A percentile compares a stretch with the other conserved stretches of the same genome.
Conservation (phyloP, 1,140 invertebrate species). For the Lutraria rhynchaena region DNA sequence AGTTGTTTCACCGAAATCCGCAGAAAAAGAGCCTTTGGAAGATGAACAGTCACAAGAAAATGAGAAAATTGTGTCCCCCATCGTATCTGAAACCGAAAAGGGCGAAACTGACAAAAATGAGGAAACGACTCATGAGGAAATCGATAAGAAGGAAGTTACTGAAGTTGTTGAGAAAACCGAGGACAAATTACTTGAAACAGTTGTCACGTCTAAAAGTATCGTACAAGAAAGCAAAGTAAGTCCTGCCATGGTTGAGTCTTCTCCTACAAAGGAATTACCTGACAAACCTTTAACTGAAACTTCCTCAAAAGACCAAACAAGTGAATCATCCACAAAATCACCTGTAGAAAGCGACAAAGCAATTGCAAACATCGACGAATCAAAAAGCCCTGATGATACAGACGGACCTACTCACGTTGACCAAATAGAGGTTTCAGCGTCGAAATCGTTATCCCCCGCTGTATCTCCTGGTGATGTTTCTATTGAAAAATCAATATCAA, state of each 20-base stretch:
- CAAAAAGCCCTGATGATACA: neutral
- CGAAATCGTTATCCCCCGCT: neutral
- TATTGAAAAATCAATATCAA: neutral
- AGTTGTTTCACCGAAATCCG: neutral
- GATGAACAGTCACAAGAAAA: neutral
- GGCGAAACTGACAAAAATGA: neutral
- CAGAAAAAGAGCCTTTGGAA: conserved; percentile 6
- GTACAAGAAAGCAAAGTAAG: conserved; percentile 6
- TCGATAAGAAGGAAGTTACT: conserved; percentile 4
- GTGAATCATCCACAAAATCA: neutral
- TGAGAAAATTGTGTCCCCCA: neutral
- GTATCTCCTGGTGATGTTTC: conserved; percentile 6
- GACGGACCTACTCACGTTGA: neutral
- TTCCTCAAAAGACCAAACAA: conserved; percentile 6
- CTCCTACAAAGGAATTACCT: conserved; percentile 29
- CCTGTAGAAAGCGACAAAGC: conserved; percentile 1
- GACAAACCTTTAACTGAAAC: conserved; percentile 10
- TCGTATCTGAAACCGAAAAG: neutral
- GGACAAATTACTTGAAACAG: conserved; percentile 36
- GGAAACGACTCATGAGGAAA: neutral
- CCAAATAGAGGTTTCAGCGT: neutral
- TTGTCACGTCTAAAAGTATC: conserved; percentile 7
- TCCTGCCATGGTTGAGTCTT: conserved; percentile 15
- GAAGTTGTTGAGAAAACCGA: conserved; percentile 34
- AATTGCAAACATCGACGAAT: neutral